phyloP scores from a whole-genome alignment of 2,113 vertebrate species.

The Sialia sialis region DNA sequence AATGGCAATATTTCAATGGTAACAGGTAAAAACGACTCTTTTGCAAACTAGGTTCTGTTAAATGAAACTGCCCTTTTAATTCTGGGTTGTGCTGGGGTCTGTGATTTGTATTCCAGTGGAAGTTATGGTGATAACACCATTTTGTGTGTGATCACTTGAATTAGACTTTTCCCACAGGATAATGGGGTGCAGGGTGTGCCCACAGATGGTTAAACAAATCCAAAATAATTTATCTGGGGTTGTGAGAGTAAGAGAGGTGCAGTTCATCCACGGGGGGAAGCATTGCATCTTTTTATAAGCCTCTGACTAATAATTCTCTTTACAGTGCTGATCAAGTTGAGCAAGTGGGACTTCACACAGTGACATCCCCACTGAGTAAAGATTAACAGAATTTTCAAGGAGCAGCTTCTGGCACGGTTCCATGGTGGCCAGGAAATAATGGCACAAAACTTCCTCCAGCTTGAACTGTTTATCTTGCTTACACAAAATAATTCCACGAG shows the following conservation, averaged over 20 bases:
- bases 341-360: neutral
- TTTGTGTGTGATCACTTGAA: neutral
- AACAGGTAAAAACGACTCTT: neutral
- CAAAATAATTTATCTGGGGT: neutral
- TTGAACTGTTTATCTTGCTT: neutral
- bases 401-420: neutral
- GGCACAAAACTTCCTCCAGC: neutral
- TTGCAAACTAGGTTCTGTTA: neutral
- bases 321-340: neutral
- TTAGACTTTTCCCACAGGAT: neutral
- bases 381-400: neutral
- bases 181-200: neutral
- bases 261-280: neutral
- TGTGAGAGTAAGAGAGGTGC: neutral
- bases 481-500: neutral
- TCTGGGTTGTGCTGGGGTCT: neutral
- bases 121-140: too few relatives aligned
- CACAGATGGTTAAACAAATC: neutral
- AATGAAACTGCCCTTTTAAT: neutral
- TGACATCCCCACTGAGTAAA: neutral
- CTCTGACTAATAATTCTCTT: neutral
- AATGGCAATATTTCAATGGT: neutral
- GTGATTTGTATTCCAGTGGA: neutral
- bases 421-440: neutral
- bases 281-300: neutral